Conservation (phyloP, 1,140 invertebrate species). For the Ceratosolen fusciceps region DNA sequence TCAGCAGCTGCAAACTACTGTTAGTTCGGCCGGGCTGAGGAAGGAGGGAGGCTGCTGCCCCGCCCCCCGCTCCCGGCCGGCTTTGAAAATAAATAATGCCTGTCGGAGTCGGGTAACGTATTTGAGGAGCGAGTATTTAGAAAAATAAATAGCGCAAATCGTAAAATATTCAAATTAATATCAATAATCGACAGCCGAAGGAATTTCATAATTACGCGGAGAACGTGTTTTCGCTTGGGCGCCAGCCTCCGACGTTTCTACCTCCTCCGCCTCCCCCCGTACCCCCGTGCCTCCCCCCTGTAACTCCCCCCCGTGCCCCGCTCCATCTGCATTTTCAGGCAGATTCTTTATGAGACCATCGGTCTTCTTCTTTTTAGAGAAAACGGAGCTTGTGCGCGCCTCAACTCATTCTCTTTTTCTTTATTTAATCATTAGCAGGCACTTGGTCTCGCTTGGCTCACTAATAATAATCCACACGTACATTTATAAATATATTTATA, state of each 20-base stretch:
- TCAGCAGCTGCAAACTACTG: not conserved
- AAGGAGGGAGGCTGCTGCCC: no score
- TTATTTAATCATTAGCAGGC: constrained; percentile 3
- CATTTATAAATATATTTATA: no score
- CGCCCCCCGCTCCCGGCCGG: no score
- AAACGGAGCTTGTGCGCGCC: constrained; percentile 9
- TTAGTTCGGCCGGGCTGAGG: not conserved
- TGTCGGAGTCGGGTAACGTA: not conserved
- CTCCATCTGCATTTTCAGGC: constrained; percentile 29
- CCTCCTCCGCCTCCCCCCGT: no score
- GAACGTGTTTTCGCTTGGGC: constrained; percentile 26
- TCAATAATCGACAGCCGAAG: constrained; percentile 27
- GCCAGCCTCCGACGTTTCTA: not conserved
- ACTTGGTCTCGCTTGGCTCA: not conserved
- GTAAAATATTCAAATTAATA: constrained; percentile 33
- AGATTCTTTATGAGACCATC: not conserved
- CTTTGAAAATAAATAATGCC: not conserved
- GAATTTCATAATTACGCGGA: constrained; percentile 32
- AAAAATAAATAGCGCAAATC: not conserved
- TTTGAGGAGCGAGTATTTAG: not conserved
- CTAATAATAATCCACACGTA: no score
- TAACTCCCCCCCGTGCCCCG: not conserved
- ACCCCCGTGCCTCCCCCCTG: no score
- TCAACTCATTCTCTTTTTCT: no score
- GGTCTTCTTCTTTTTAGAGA: constrained; percentile 10